These are phyloP conservation scores for Xiphophorus hellerii DNA, from an alignment of 2,113 vertebrate genomes.

Conservation along the genomic window DNA sequence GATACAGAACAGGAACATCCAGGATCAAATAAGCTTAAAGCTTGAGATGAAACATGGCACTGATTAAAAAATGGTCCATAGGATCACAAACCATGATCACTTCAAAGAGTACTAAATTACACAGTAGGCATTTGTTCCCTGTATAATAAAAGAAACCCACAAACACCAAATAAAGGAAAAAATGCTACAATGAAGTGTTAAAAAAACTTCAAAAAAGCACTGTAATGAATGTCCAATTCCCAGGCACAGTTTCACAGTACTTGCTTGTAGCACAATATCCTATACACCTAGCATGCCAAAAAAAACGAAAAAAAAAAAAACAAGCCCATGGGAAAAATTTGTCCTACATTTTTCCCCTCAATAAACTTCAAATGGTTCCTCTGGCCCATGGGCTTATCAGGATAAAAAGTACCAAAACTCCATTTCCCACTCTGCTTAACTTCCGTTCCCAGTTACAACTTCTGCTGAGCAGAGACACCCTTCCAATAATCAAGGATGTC, in stretches of 20 bases:
- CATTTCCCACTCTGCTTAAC: conserved; percentile 38
- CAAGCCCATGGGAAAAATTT: conserved; percentile 60
- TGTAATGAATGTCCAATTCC: conserved; percentile 54
- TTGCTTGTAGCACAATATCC: conserved; percentile 61
- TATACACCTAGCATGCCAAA: conserved; percentile 76
- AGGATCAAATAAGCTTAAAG: conserved; percentile 32
- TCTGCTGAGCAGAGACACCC: conserved; percentile 98
- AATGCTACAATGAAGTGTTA: conserved; percentile 67
- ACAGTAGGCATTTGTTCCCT: conserved; percentile 53
- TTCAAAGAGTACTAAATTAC: conserved; percentile 42
- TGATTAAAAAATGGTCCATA: conserved; percentile 55
- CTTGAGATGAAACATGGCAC: conserved; percentile 70
- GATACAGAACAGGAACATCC: conserved; percentile 28
- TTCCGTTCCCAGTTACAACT: conserved; percentile 85
- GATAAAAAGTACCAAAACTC: conserved; percentile 52
- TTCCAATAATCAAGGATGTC: conserved; percentile 99
- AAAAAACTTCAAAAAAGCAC: conserved; percentile 43
- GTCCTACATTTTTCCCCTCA: conserved; percentile 34
- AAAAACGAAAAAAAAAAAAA: conserved; percentile 36
- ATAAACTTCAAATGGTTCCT: conserved; percentile 38
- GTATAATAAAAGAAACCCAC: conserved; percentile 55
- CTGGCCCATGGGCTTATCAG: conserved; percentile 42
- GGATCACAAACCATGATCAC: conserved; percentile 55
- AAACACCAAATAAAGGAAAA: conserved; percentile 49
- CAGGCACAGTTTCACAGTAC: conserved; percentile 71